These are phyloP conservation scores for Exocentrus adspersus DNA, from an alignment of 2,888 invertebrate genomes.

Conservation along the genomic window DNA sequence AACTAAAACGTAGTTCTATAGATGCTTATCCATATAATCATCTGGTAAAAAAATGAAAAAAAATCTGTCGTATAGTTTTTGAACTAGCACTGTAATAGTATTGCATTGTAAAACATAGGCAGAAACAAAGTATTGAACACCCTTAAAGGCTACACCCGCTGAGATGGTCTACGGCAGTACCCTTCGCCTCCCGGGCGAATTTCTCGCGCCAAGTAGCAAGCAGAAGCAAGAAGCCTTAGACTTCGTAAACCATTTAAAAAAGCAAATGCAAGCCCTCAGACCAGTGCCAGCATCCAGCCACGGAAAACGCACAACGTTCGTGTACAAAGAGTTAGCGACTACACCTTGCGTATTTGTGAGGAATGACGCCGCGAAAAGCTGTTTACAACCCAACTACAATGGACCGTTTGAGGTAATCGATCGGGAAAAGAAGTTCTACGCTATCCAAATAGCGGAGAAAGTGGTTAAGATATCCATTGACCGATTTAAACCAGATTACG, in stretches of 20 bases:
- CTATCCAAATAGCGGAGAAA: too few relatives aligned
- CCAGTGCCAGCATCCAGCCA: not conserved
- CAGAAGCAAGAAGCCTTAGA: not conserved
- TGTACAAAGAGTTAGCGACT: not conserved
- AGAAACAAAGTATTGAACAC: too few relatives aligned
- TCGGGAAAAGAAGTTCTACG: not conserved
- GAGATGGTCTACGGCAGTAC: conserved; percentile 53
- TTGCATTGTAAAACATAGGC: too few relatives aligned
- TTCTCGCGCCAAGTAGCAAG: not conserved
- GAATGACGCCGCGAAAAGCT: not conserved
- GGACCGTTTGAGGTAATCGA: not conserved
- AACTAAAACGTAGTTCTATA: too few relatives aligned
- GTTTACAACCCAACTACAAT: not conserved
- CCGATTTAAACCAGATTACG: too few relatives aligned
- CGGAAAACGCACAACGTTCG: not conserved
- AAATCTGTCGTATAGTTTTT: too few relatives aligned
- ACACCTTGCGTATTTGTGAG: conserved; percentile 1
- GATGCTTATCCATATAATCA: too few relatives aligned
- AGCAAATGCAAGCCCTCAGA: not conserved
- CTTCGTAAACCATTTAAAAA: not conserved
- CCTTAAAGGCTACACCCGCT: conserved; percentile 49
- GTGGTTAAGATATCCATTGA: too few relatives aligned
- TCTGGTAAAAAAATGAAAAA: too few relatives aligned
- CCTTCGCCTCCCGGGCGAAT: conserved; percentile 49
- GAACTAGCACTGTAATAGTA: too few relatives aligned